Evolutionary conservation across 2,113 vertebrate species (phyloP), one percentile per base, ranked within the genome.

Genomic region (Hippoglossus stenolepis): DNA sequence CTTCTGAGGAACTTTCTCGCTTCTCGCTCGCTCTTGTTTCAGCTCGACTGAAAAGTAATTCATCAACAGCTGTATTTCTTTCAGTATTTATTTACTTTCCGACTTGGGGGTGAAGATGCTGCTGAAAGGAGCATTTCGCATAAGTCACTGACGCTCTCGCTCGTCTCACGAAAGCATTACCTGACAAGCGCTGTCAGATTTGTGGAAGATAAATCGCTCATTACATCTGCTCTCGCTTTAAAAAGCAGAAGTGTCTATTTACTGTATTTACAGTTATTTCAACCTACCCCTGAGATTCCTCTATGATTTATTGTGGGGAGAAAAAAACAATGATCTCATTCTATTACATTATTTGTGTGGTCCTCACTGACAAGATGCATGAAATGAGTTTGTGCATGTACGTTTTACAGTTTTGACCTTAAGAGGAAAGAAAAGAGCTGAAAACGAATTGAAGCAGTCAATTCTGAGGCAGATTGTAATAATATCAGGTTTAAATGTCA

Each of bases 321-420:
- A 5, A 31, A 63, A 45, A 64, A 86, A 69, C 65, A 87, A 80
- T 73, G 31, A 74, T 31, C 59, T 79, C 56, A 81, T 83, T 63
- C 43, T 51, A n/a, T 57, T 66, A 47, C 73, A 65, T 71, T 77
- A 49, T 76, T 82, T 62, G 76, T 7, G 58, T 63, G 76, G 66
- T 77, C 51, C 64, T 63, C 11, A 51, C 15, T 68, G 58, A 65
- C 49, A 80, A 12, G 40, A 13, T 12, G 12, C 3, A 3, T 43
- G 2, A 13, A 43, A 43, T 40, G 18, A 68, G 45, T 18, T 17
- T 4, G 45, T 4, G 45, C 17, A 6, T 40, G 7, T 35, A 56
- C 57, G 53, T 18, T 49, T 49, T 49, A 49, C 45, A 49, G 35
- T 9, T 45, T 45, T 14, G 43, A 45, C 43, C 43, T 15, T 15